Evolutionary conservation across 2,797 vertebrate species (phyloP).

Genomic region (Acestrorhynchus altus): DNA sequence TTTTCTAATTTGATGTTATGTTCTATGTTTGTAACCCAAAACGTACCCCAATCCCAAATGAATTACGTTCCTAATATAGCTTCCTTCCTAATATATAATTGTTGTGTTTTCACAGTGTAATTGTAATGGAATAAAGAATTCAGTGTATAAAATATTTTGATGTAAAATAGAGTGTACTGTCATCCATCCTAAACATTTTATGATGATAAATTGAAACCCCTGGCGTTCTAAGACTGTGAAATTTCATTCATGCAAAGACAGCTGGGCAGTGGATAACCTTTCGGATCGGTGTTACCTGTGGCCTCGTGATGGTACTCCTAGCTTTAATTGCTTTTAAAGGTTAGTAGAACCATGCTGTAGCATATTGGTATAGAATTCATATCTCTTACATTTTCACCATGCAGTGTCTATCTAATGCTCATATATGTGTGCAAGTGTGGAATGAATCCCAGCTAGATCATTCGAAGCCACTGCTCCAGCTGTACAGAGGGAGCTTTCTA

Average conservation of each 20-base stretch:
- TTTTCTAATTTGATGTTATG: no score
- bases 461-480: slow-evolving; percentile 83
- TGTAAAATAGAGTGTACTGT: no score
- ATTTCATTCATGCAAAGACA: slow-evolving; percentile 71
- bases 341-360: slow-evolving; percentile 23
- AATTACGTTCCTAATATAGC: no score
- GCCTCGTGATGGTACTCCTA: slow-evolving; percentile 74
- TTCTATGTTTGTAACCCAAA: no score
- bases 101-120: no score
- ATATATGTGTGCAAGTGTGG: slow-evolving; percentile 45
- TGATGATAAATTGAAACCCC: no score
- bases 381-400: not conserved
- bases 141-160: no score
- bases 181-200: no score
- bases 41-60: no score
- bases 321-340: slow-evolving; percentile 48
- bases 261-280: slow-evolving; percentile 86
- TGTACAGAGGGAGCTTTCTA: slow-evolving; percentile 88
- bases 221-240: not conserved
- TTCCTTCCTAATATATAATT: no score
- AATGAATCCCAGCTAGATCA: slow-evolving; percentile 75
- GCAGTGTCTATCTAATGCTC: slow-evolving; percentile 12
- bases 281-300: slow-evolving; percentile 84
- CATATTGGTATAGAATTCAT: not conserved
- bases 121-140: no score